phyloP scores from a whole-genome alignment of 1,140 invertebrate genomes.

The Drosophila nasuta region DNA sequence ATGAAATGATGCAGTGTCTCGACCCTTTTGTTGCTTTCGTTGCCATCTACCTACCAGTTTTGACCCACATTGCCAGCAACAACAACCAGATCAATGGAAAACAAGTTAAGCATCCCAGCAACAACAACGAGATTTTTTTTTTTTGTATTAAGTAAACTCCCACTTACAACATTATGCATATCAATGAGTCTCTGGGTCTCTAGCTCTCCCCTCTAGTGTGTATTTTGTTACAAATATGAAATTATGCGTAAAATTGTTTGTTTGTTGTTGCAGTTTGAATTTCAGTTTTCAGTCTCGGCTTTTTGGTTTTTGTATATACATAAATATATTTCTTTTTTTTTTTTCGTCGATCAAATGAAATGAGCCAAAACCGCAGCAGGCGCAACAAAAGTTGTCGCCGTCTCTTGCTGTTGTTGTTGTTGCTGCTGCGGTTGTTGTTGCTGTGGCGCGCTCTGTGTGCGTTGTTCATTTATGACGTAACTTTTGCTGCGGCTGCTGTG shows the following conservation, averaged over 20 bases:
- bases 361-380: constrained; percentile 71
- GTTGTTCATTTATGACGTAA: constrained; percentile 75
- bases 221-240: constrained; percentile 80
- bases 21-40: constrained; percentile 16
- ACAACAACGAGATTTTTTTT: constrained; percentile 36
- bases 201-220: constrained; percentile 7
- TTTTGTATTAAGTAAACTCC: constrained; percentile 62
- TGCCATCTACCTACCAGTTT: constrained; percentile 49
- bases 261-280: constrained; percentile 42
- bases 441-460: constrained; percentile 17
- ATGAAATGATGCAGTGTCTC: constrained; percentile 18
- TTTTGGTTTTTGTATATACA: background rate
- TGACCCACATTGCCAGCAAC: constrained; percentile 68
- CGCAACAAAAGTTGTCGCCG: constrained; percentile 61
- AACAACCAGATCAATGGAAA: constrained; percentile 48
- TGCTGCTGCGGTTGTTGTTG: constrained; percentile 19
- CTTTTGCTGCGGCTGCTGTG: constrained; percentile 70
- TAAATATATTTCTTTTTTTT: background rate
- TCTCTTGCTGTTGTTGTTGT: constrained; percentile 37
- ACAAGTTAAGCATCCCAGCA: constrained; percentile 54
- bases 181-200: constrained; percentile 14
- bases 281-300: constrained; percentile 18
- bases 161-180: constrained; percentile 73
- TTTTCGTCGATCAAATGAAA: constrained; percentile 61
- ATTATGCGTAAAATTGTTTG: constrained; percentile 78